phyloP scores from a whole-genome alignment of 2,888 invertebrate genomes.

The Leptopilina syphax region DNA sequence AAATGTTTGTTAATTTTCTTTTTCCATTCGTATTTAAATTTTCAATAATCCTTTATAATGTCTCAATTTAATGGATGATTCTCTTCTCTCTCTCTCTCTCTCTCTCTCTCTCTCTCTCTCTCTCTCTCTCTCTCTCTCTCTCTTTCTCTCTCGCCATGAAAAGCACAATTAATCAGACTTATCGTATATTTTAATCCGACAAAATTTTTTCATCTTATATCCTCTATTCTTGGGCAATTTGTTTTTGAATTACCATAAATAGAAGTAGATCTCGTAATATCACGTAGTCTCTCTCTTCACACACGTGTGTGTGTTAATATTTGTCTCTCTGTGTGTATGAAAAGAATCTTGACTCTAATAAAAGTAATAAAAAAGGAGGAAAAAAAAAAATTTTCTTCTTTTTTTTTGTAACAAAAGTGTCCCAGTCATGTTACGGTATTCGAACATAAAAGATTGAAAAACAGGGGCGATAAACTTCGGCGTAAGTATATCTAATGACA shows the following conservation, averaged over 20 bases:
- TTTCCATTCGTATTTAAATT: neutral
- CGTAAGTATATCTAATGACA: constrained; percentile 74
- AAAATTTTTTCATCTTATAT: constrained; percentile 1
- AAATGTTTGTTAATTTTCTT: neutral
- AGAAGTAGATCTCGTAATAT: neutral
- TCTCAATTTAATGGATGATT: neutral
- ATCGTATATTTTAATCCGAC: neutral
- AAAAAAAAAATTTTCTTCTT: neutral
- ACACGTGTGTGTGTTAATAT: too few relatives aligned
- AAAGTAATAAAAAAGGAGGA: neutral
- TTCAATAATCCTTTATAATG: neutral
- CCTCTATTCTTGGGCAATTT: constrained; percentile 12
- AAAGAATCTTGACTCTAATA: constrained; percentile 9
- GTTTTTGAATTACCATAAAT: constrained; percentile 27
- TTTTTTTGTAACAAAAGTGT: constrained; percentile 9
- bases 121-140: too few relatives aligned
- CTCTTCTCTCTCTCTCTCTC: neutral
- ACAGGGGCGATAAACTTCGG: constrained; percentile 66
- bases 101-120: too few relatives aligned
- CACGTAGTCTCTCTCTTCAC: neutral
- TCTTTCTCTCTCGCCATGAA: too few relatives aligned
- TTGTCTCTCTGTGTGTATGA: neutral
- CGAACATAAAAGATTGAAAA: constrained; percentile 62
- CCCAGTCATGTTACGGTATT: constrained; percentile 62
- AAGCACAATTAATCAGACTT: constrained; percentile 9